These are phyloP conservation scores for Orius insidiosus DNA, from an alignment of 1,140 invertebrate species.

Conservation along the genomic window DNA sequence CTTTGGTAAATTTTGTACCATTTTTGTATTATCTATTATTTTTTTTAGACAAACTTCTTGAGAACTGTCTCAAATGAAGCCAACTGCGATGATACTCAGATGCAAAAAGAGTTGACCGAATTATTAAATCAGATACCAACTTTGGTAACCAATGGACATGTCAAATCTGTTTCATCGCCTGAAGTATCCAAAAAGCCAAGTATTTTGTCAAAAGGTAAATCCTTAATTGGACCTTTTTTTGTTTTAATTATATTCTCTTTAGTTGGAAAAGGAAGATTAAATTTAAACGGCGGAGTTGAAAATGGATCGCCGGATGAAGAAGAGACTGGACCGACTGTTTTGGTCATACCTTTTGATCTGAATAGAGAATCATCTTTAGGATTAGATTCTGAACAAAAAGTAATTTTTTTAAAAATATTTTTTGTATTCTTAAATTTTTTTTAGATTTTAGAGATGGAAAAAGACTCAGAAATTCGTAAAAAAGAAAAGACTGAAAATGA, in stretches of 20 bases:
- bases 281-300: conserved; percentile 6
- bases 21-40: conserved; percentile 7
- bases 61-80: conserved; percentile 24
- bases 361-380: conserved; percentile 25
- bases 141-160: conserved; percentile 17
- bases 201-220: conserved; percentile 14
- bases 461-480: conserved; percentile 20
- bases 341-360: conserved; percentile 45
- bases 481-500: conserved; percentile 8
- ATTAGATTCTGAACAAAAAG: conserved; percentile 53
- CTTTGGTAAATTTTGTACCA: conserved; percentile 36
- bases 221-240: not conserved
- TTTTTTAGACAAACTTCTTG: conserved; percentile 30
- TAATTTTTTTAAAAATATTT: conserved; percentile 2
- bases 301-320: conserved; percentile 27
- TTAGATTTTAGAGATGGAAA: conserved; percentile 30
- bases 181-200: conserved; percentile 10
- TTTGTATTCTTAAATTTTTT: conserved; percentile 12
- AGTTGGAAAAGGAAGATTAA: conserved; percentile 1
- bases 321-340: conserved; percentile 30
- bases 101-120: conserved; percentile 22
- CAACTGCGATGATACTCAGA: conserved; percentile 22
- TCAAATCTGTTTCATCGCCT: conserved; percentile 8
- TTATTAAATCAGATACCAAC: conserved; percentile 18
- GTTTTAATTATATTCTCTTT: not conserved